phyloP scores from a whole-genome alignment of 1,140 invertebrate genomes.

The Scaptomyza hsui region DNA sequence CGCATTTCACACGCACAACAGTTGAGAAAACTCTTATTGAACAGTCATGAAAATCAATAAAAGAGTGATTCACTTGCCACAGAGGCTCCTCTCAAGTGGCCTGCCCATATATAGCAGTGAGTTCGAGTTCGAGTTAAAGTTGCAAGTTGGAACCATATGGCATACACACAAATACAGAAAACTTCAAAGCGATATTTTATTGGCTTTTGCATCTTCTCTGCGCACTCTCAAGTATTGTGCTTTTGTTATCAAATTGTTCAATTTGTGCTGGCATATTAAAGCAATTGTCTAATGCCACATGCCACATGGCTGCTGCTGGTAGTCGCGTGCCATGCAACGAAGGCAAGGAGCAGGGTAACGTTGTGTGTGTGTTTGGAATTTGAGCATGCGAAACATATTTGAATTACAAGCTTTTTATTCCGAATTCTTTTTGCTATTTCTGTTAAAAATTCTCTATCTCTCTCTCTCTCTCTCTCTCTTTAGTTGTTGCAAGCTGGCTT shows the following conservation, averaged over 20 bases:
- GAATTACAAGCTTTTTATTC: conserved; percentile 67
- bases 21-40: conserved; percentile 79
- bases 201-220: conserved; percentile 58
- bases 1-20: conserved; percentile 67
- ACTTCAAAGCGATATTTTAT: conserved; percentile 71
- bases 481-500: conserved; percentile 53
- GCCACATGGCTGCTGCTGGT: conserved; percentile 68
- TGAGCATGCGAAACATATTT: conserved; percentile 77
- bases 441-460: conserved; percentile 54
- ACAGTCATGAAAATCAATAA: conserved; percentile 67
- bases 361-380: conserved; percentile 40
- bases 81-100: conserved; percentile 35
- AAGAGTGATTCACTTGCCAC: conserved; percentile 71
- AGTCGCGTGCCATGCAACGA: conserved; percentile 62
- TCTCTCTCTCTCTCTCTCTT: conserved; percentile 8
- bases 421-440: conserved; percentile 56
- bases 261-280: conserved; percentile 78
- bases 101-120: conserved; percentile 61
- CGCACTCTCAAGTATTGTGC: conserved; percentile 53
- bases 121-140: conserved; percentile 41
- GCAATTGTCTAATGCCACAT: conserved; percentile 80
- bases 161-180: conserved; percentile 2
- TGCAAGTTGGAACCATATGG: conserved; percentile 64
- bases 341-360: neutral
- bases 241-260: conserved; percentile 80